Evolutionary conservation across 1,140 invertebrate species (phyloP), one percentile per base, ranked within the genome.

Genomic region (Bombus impatiens): DNA sequence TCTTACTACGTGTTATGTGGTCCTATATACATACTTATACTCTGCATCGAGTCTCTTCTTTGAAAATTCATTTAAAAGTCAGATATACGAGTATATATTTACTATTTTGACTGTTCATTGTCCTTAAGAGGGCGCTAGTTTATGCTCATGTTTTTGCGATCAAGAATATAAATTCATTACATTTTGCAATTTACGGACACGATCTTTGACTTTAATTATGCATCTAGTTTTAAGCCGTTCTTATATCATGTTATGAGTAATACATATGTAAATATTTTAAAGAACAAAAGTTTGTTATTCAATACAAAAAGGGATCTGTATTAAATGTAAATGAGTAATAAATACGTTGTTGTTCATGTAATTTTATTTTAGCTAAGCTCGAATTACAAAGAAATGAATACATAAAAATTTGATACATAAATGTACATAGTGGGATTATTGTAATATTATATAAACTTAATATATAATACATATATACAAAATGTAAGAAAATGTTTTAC

Each of bases 1-100:
- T n/a, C 40, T 57, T 80, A 37, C 18, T 40, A 70, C 37, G 22
- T 12, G 15, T 68, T 44, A 72, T 37, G 53, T 47, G 22, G 5
- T n/a, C 12, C 6, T 22, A 53, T 53, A 10, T 18, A 28, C 12
- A 28, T 68, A 6, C 2, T 35, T 44, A 62, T 15, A 40, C 18
- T 80, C 37, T 53, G 40, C 15, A 53, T 80, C 37, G 37, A 80
- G 18, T 25, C 25, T 47, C 40, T 79, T 57, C 40, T 84, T 71
- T 59, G n/a, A 83, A 82, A 82, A 82, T 59, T 74, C 37, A 80
- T 82, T 68, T 78, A 47, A 84, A 78, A 84, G 35, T 57, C 70
- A 42, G 35, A 22, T 42, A 12, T 82, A 32, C 42, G 18, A 53
- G 6, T 53, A 53, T 22, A 22, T 53, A 35, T 78, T 42, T 78